Percentiles rank a stretch among this genome's conserved stretches.
phyloP scores from a whole-genome alignment of 2,797 vertebrate genomes.

The Malurus leucopterus region DNA sequence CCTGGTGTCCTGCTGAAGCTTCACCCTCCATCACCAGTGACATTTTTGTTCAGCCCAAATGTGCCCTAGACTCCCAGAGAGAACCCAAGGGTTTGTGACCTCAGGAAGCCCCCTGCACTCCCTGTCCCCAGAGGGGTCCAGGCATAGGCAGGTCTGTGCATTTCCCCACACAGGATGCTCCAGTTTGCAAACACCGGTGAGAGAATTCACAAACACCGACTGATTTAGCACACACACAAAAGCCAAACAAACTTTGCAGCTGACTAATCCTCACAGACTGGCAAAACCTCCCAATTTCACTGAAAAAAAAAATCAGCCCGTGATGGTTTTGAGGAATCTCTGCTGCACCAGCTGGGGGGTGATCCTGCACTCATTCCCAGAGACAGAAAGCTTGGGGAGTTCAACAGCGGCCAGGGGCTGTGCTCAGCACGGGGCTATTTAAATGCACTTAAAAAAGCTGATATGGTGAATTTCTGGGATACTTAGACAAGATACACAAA shows the following conservation, averaged over 20 bases:
- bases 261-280: neutral
- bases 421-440: fast-evolving
- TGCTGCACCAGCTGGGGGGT: fast-evolving
- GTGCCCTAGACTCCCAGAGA: neutral
- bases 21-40: neutral
- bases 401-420: neutral
- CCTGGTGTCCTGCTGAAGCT: neutral
- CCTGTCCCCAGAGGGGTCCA: neutral
- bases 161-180: neutral
- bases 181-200: neutral
- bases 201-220: neutral
- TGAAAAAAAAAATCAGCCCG: fast-evolving
- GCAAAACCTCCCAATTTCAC: neutral
- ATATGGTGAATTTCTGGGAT: fast-evolving
- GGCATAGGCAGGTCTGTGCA: neutral
- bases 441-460: neutral
- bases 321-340: neutral
- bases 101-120: neutral
- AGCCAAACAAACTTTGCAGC: neutral
- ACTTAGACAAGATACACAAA: neutral
- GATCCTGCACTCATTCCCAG: neutral
- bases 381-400: neutral
- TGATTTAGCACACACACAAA: neutral
- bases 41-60: neutral
- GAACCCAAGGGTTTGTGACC: fast-evolving